Percentiles rank a stretch among this genome's conserved stretches.
Conservation (phyloP, 1,140 invertebrate species). For the Elysia chlorotica region DNA sequence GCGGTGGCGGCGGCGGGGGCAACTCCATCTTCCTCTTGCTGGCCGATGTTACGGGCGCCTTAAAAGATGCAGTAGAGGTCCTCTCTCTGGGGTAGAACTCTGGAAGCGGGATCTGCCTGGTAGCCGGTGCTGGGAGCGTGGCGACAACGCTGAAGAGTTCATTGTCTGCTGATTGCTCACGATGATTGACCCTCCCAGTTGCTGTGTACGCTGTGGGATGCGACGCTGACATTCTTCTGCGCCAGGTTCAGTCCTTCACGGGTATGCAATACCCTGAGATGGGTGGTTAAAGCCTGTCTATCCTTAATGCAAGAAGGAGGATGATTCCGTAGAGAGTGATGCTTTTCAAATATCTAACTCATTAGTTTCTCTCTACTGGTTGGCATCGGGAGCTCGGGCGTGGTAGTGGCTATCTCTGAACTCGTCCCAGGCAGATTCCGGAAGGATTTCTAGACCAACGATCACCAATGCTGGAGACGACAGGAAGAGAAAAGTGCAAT, state of each 20-base stretch:
- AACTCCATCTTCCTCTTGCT: neutral
- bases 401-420: neutral
- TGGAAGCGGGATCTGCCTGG: neutral
- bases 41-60: neutral
- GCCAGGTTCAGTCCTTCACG: too few species aligned
- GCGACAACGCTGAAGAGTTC: neutral
- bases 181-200: neutral
- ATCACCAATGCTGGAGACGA: slow-evolving; percentile 13
- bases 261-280: too few species aligned
- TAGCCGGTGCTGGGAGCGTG: neutral
- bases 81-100: slow-evolving; percentile 2
- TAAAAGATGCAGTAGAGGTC: slow-evolving; percentile 5
- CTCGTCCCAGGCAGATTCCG: slow-evolving; percentile 9
- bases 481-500: too few species aligned
- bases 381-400: neutral
- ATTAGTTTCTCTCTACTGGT: neutral
- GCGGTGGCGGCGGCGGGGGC: neutral
- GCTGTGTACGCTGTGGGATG: too few species aligned
- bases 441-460: slow-evolving; percentile 18
- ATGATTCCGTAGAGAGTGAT: neutral
- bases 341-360: neutral
- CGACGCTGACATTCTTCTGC: too few species aligned
- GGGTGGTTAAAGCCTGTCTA: too few species aligned
- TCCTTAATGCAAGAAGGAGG: neutral
- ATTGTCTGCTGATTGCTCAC: neutral